Evolutionary conservation across 2,888 invertebrate species (phyloP), one percentile per base, ranked within the genome.

Genomic region (Eupithecia centaureata): DNA sequence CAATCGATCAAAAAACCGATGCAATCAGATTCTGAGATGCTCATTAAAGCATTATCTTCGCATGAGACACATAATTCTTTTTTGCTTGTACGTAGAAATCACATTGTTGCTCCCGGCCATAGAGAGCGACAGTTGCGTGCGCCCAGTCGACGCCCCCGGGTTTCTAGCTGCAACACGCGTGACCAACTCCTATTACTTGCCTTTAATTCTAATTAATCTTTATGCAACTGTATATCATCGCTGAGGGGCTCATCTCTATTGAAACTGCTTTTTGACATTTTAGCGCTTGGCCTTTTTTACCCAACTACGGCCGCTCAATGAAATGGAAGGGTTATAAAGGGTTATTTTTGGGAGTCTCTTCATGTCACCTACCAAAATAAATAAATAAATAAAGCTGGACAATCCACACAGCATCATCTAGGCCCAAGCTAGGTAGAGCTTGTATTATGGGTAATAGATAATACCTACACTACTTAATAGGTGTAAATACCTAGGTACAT

Each of bases 61-160:
- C 71, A 71, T 71, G 71, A 68, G 70, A 67, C 56, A 65, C 42
- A 70, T 65, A 66, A 69, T 69, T 65, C 61, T 67, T 73, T 73
- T 71, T 73, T 73, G 65, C 67, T 61, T 56, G 59, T 67, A 54
- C 68, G 70, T 85, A 85, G 87, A 88, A 89, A 89, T 86, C 85
- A 85, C 87, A 89, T 86, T 88, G 88, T 89, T 87, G 85, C 83
- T 89, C 87, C 88, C 86, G 76, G 76, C 77, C 79, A 82, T 83
- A 82, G 87, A 90, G 89, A 90, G 89, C 84, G 88, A 88, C 85
- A 86, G 81, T 86, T 80, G 89, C 89, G 89, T 89, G 90, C 68
- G 72, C 73, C 73, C 84, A 86, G 87, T 86, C 88, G 89, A 86
- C 87, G 89, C 88, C 89, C 90, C 83, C 82, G 73, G 85, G 85